Conservation (phyloP, 1,140 invertebrate genomes). For the Neuroterus valhalla region DNA sequence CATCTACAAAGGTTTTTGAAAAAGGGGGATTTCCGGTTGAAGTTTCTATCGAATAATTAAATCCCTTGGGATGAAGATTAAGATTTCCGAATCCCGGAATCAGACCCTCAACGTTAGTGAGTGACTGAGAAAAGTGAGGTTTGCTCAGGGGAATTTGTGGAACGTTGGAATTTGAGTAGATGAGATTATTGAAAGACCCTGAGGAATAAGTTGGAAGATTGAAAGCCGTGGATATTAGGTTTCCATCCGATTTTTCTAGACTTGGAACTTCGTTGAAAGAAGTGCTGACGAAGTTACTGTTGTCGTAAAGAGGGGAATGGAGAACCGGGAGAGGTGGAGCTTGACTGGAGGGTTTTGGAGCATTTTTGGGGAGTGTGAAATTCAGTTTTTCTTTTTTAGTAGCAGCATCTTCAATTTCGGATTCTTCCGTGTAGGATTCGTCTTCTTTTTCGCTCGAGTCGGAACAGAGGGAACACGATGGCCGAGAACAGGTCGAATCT, state of each 20-base stretch:
- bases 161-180: constrained; percentile 28
- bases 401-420: constrained; percentile 63
- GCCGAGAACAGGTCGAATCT: constrained; percentile 78
- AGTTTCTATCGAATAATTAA: constrained; percentile 13
- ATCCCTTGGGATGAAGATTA: constrained; percentile 35
- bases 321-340: constrained; percentile 65
- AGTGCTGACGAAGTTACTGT: constrained; percentile 58
- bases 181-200: constrained; percentile 35
- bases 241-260: constrained; percentile 54
- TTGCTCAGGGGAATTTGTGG: constrained; percentile 30
- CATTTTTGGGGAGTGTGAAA: constrained; percentile 59
- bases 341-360: constrained; percentile 68
- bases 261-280: constrained; percentile 59
- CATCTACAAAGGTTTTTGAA: constrained; percentile 19
- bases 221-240: constrained; percentile 59
- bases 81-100: constrained; percentile 58
- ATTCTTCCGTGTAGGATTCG: constrained; percentile 68
- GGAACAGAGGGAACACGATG: constrained; percentile 76
- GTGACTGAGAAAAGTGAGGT: constrained; percentile 40
- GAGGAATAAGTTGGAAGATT: constrained; percentile 50
- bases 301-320: constrained; percentile 53
- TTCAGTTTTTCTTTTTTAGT: constrained; percentile 59
- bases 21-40: constrained; percentile 30
- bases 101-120: constrained; percentile 54
- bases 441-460: constrained; percentile 72